Evolutionary conservation across 2,113 vertebrate species (phyloP).

Genomic region (Rhombomys opimus): DNA sequence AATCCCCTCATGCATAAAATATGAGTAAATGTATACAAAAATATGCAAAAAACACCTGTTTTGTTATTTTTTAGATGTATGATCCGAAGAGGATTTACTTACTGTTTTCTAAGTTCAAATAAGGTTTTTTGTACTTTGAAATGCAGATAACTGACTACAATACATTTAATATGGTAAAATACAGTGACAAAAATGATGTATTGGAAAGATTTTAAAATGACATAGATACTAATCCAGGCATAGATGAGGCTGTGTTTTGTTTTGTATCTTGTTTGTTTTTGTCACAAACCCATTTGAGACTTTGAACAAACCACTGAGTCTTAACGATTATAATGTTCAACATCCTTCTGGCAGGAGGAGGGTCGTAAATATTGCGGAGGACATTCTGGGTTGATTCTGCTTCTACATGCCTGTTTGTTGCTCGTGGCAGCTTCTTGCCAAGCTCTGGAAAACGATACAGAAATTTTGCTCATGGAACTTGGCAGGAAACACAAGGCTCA

Average conservation of each 20-base stretch:
- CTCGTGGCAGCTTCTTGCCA: slow-evolving; percentile 35
- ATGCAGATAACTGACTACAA: slow-evolving; percentile 39
- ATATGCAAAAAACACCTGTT: neutral
- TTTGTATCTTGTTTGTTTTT: neutral
- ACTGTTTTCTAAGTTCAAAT: neutral
- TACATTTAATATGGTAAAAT: neutral
- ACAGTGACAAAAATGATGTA: neutral
- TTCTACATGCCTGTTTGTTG: neutral
- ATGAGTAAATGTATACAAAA: slow-evolving; percentile 38
- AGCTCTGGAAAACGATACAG: slow-evolving; percentile 49
- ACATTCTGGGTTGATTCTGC: neutral
- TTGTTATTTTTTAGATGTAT: neutral
- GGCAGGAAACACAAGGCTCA: slow-evolving; percentile 58
- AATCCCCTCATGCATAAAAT: neutral
- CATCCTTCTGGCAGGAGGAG: neutral
- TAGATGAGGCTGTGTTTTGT: neutral
- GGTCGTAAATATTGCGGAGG: neutral
- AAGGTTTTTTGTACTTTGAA: neutral
- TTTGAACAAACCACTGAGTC: neutral
- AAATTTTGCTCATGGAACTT: slow-evolving; percentile 56
- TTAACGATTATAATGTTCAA: neutral
- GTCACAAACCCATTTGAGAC: neutral
- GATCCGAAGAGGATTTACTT: slow-evolving; percentile 26
- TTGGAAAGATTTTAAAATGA: neutral
- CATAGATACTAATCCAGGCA: neutral